These are phyloP conservation scores for Notodonta dromedarius DNA, from an alignment of 2,888 invertebrate genomes.

Conservation along the genomic window DNA sequence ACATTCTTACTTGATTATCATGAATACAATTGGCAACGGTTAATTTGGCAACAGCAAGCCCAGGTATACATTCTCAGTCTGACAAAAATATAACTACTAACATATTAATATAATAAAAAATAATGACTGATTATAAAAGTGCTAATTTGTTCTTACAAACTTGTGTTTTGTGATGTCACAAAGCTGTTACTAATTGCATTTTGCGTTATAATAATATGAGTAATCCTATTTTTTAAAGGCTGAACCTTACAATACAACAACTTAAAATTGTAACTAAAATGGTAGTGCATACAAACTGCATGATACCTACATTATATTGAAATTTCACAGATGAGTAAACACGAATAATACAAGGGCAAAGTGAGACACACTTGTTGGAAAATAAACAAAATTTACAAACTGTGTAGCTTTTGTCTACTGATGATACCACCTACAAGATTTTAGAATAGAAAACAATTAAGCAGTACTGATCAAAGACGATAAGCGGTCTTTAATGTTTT, in stretches of 20 bases:
- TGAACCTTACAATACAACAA: no score
- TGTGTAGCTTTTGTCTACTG: no score
- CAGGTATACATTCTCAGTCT: conserved; percentile 53
- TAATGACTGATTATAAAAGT: conserved; percentile 24
- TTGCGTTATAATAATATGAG: neutral
- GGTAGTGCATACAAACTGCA: no score
- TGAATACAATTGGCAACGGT: conserved; percentile 60
- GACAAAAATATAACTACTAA: conserved; percentile 36
- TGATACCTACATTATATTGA: no score
- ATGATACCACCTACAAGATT: no score
- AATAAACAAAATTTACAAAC: neutral
- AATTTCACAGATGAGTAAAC: no score
- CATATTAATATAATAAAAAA: conserved; percentile 23
- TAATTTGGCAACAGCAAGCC: conserved; percentile 67
- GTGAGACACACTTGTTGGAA: neutral
- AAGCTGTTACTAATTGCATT: conserved; percentile 18
- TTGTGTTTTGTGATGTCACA: conserved; percentile 13
- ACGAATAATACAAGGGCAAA: neutral
- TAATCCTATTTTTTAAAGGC: neutral
- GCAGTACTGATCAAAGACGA: no score
- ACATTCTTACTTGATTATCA: conserved; percentile 28
- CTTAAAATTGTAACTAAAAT: no score
- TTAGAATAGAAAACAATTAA: no score
- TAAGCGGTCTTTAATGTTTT: no score
- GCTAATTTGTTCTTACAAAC: conserved; percentile 26